These are phyloP conservation scores for Nibea coibor DNA, from an alignment of 2,113 vertebrate species.

Conservation along the genomic window DNA sequence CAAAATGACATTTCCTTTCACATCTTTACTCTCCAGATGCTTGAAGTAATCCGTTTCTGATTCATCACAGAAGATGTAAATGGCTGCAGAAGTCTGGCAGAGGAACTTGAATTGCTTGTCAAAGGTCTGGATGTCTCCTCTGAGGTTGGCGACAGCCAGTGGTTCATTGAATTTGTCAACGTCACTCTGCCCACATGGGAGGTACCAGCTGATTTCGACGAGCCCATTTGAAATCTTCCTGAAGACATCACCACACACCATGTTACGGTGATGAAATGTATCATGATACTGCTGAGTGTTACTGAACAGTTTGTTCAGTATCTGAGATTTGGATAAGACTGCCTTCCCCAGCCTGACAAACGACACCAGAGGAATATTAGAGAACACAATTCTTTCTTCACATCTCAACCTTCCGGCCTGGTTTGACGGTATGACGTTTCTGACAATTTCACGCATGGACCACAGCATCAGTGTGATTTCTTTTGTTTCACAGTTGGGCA, in stretches of 20 bases:
- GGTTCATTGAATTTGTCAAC: slow-evolving; percentile 70
- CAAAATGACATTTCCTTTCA: slow-evolving; percentile 48
- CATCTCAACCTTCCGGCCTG: slow-evolving; percentile 30
- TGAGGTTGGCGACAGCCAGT: slow-evolving; percentile 77
- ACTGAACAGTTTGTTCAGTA: slow-evolving; percentile 79
- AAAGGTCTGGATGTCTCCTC: slow-evolving; percentile 71
- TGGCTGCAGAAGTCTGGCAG: slow-evolving; percentile 74
- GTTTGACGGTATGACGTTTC: slow-evolving; percentile 40
- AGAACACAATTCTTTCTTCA: slow-evolving; percentile 49
- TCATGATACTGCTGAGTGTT: slow-evolving; percentile 30
- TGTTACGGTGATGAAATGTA: slow-evolving; percentile 74
- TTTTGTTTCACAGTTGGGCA: slow-evolving; percentile 77
- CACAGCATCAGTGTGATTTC: slow-evolving; percentile 77
- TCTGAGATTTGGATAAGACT: slow-evolving; percentile 79
- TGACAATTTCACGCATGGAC: slow-evolving; percentile 76
- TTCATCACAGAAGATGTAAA: slow-evolving; percentile 79
- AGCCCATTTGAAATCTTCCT: slow-evolving; percentile 80
- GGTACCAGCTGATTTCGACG: slow-evolving; percentile 82
- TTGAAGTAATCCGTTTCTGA: slow-evolving; percentile 58
- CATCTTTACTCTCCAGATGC: slow-evolving; percentile 50
- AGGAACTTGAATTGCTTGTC: slow-evolving; percentile 79
- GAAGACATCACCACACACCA: slow-evolving; percentile 51
- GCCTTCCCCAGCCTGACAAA: slow-evolving; percentile 80
- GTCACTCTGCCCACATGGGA: slow-evolving; percentile 65
- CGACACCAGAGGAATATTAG: slow-evolving; percentile 79